phyloP scores from a whole-genome alignment of 2,888 invertebrate species.

The Mythimna albipuncta region DNA sequence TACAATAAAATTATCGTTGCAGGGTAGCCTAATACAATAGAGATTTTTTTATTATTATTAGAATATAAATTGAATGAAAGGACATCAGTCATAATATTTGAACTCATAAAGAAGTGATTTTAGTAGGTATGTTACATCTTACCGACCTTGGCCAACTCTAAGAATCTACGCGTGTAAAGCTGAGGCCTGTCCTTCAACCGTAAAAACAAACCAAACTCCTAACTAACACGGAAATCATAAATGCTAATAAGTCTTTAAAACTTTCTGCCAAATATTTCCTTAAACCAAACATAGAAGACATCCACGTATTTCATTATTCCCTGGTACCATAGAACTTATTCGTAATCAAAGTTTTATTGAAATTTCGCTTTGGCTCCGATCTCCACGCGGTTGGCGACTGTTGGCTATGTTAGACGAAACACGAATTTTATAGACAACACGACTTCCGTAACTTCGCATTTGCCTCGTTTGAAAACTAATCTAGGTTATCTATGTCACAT shows the following conservation, averaged over 20 bases:
- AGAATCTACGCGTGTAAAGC: neutral
- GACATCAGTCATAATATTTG: too few relatives aligned
- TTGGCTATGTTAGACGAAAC: slow-evolving; percentile 42
- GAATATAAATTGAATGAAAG: too few relatives aligned
- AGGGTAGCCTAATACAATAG: too few relatives aligned
- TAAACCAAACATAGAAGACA: slow-evolving; percentile 34
- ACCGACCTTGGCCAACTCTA: neutral
- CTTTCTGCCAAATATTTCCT: slow-evolving; percentile 20
- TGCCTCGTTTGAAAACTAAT: slow-evolving; percentile 56
- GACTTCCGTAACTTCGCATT: slow-evolving; percentile 41
- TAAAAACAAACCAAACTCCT: slow-evolving; percentile 21
- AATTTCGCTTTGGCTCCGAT: slow-evolving; percentile 56
- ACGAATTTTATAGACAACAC: slow-evolving; percentile 55
- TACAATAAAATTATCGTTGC: too few relatives aligned
- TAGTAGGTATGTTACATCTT: neutral
- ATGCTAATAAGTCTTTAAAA: slow-evolving; percentile 32
- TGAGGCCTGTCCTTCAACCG: neutral
- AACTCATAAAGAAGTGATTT: too few relatives aligned
- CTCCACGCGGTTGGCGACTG: slow-evolving; percentile 42
- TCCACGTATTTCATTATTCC: slow-evolving; percentile 55
- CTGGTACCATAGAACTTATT: slow-evolving; percentile 41
- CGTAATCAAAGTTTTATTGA: slow-evolving; percentile 64
- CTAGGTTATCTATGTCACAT: slow-evolving; percentile 42
- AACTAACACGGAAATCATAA: slow-evolving; percentile 24
- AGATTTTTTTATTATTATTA: too few relatives aligned